Conservation (phyloP, 2,113 vertebrate species). For the Seriola quinqueradiata region DNA sequence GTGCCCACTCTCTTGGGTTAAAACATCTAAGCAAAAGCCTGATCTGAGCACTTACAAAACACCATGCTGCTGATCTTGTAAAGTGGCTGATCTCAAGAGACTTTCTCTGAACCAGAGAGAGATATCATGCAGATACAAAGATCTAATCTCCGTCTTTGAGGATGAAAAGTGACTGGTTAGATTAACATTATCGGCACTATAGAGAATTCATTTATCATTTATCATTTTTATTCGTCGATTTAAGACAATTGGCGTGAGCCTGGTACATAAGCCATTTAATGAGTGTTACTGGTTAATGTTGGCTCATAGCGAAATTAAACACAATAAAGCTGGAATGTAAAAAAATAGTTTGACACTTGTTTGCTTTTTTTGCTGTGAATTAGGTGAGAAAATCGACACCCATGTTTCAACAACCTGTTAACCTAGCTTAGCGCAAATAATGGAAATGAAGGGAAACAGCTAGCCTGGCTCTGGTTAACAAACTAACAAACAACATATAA, state of each 20-base stretch:
- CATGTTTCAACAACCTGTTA: not conserved
- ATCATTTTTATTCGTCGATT: not conserved
- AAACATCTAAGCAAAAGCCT: slow-evolving; percentile 58
- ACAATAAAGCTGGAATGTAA: not conserved
- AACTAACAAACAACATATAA: not conserved
- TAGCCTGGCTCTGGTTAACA: not conserved
- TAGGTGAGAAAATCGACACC: not conserved
- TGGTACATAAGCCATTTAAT: not conserved
- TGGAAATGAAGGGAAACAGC: not conserved
- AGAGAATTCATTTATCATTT: not conserved
- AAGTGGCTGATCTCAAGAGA: slow-evolving; percentile 57
- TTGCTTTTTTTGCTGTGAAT: not conserved
- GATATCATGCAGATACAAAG: slow-evolving; percentile 15
- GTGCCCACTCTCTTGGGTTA: slow-evolving; percentile 60
- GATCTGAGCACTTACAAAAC: slow-evolving; percentile 58
- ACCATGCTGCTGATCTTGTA: slow-evolving; percentile 41
- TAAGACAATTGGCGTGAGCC: not conserved
- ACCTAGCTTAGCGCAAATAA: not conserved
- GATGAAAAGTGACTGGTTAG: not conserved
- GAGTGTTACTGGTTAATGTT: not conserved
- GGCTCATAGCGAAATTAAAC: not conserved
- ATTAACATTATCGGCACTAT: not conserved
- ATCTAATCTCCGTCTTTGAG: slow-evolving; percentile 29
- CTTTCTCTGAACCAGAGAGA: slow-evolving; percentile 20
- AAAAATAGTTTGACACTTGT: no score